Evolutionary conservation across 2,888 invertebrate genomes (phyloP), one percentile per base, ranked within the genome.

Genomic region (Eupeodes luniger): DNA sequence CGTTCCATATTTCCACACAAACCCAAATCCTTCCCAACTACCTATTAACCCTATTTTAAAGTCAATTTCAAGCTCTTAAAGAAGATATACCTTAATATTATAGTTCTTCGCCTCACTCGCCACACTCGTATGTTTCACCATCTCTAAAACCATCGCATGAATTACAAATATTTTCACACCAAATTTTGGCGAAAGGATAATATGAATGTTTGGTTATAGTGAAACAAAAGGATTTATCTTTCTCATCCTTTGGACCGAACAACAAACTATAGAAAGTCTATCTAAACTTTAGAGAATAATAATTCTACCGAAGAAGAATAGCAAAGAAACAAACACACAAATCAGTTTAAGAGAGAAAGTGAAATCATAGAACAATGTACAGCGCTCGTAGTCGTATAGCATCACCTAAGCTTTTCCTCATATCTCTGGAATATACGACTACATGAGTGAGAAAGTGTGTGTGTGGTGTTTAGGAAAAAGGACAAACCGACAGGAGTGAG

Each of bases 301-400:
- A 40, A 55, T 19, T 51, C 10, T 44, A n/a, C 34, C 5, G 10
- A 55, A 74, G 55, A 70, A 55, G 40, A 70, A 70, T 19, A 44
- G 79, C 51, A 57, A 55, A 74, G 57, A 78, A 66, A 79, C 79
- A 76, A 64, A 75, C 76, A 72, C 53, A 64, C 70, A 66, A 79
- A 66, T 66, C 67, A 62, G 78, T 70, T 80, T 80, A 3, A 61
- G 51, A 19, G 40, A 80, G 70, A 87, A 87, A 87, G 84, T 84
- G 87, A 87, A 84, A 84, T 72, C 72, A 53, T 70, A 36, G 69
- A 57, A 40, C 40, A 40, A 40, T 40, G 40, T 40, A 40, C 9
- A 40, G 6, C 40, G 3, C 40, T 40, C 40, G 40, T 36, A 36
- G 5, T 36, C 36, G 36, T 40, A 40, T 9, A 27, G 27, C 27